Conservation (phyloP, 37 sponge, comb jelly and placozoan genomes). For the Dysidea cf. avara region DNA sequence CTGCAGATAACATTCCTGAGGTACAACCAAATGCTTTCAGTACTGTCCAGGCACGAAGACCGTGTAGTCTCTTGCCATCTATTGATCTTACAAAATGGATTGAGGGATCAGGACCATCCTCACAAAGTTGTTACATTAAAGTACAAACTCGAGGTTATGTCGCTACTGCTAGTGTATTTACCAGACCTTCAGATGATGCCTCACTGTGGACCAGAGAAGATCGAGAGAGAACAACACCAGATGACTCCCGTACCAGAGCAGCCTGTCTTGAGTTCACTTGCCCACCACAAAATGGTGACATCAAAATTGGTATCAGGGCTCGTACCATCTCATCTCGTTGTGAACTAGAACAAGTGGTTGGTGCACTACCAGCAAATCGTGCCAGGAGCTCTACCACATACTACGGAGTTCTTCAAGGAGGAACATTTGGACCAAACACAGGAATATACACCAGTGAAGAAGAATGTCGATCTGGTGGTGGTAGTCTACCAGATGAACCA, state of each 20-base stretch:
- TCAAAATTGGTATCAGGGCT: conserved; percentile 14
- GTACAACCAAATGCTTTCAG: conserved; percentile 74
- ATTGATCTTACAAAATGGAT: conserved; percentile 27
- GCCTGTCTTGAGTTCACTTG: conserved; percentile 15
- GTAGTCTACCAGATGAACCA: not conserved
- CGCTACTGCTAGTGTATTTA: not conserved
- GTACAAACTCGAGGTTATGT: not conserved
- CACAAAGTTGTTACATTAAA: conserved; percentile 2
- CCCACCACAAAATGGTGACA: not conserved
- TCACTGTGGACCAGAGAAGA: conserved; percentile 1
- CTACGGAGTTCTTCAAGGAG: not conserved
- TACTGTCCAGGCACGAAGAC: conserved; percentile 22
- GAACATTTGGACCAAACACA: conserved; percentile 1
- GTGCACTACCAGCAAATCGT: not conserved
- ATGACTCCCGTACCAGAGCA: not conserved
- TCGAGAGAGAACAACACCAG: not conserved
- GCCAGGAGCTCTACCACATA: not conserved
- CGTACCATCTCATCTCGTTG: not conserved
- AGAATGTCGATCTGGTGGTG: conserved; percentile 13
- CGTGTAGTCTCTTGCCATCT: conserved; percentile 22
- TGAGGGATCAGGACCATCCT: conserved; percentile 5
- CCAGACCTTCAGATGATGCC: not conserved
- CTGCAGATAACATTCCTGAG: conserved; percentile 42
- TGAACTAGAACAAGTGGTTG: not conserved
- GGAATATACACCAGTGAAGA: conserved; percentile 8